Evolutionary conservation across 2,888 invertebrate genomes (phyloP), one percentile per base, ranked within the genome.

Genomic region (Netelia fuscicornis): DNA sequence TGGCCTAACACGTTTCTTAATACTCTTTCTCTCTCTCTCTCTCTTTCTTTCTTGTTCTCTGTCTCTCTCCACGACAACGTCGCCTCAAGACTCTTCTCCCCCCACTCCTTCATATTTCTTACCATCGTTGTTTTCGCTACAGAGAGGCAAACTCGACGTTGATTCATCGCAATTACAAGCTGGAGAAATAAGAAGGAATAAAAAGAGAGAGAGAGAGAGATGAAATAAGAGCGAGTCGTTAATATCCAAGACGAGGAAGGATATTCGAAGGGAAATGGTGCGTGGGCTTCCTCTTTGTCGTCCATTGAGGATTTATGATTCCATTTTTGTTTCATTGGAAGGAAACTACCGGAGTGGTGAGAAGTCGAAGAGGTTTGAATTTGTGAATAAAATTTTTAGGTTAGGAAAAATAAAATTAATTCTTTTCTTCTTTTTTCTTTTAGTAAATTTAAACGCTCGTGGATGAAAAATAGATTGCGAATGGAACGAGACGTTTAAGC

Each of bases 1-100:
- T 83, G 75, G 80, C 77, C 82, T 76, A 83, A 64, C 82, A 71
- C 82, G 84, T 81, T 83, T 85, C 86, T 85, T 86, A 65, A 71
- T 70, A 62, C 67, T 20, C 58, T 77, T 48, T 20, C 37, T 48
- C 3, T 17, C 67, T 44, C 9, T 25, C 52, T 25, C n/a, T 68
- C 23, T 23, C 25, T 23, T 9, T n/a, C 56, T 17, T 20, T 62
- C 20, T 25, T 17, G 56, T 30, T 30, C 30, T 30, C 30, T 30
- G 2, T 30, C 30, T 30, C 23, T 52, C 78, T 44, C 68, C n/a
- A 13, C n/a, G 30, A 54, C 42, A 20, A 54, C 17, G 64, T 68
- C 25, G 58, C 68, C 52, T 2, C 78, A 70, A 10, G 13, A 52
- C 25, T 60, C 25, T 60, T 60, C 25, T 60, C 6, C 37, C 37